Evolutionary conservation across 2,888 invertebrate genomes (phyloP), one percentile per base, ranked within the genome.

Genomic region (Melieria crassipennis): DNA sequence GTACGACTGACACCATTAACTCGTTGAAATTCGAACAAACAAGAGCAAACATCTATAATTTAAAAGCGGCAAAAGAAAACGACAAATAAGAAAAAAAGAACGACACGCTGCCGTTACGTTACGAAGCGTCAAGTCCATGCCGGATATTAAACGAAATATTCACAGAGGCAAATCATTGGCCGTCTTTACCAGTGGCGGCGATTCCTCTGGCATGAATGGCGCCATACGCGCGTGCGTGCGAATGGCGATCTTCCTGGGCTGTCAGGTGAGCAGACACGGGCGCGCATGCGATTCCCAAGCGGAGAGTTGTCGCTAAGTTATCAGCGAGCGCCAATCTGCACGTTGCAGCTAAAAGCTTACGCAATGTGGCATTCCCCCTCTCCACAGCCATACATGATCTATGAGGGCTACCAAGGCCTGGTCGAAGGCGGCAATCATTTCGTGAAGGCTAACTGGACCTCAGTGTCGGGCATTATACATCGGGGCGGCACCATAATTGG

Each of bases 401-500:
- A 92, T 72, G 97, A 97, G 88, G 97, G 96, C 70, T 94, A 94
- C 85, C 95, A 96, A 88, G 92, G 98, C 58, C 96, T 99, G 98
- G 97, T 99, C 4, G 98, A 99, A 87, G 99, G 99, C 48, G 98
- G 94, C 55, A 92, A 94, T 5, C 90, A 97, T 85, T 98, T 99
- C 80, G 92, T 92, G 73, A 97, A 98, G 88, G 99, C 99, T 2
- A 92, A 92, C 74, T 99, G 99, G 99, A 92, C 96, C 5, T 94
- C 96, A 16, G 99, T 99, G 0, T 99, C 98, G 72, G 95, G 96
- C 77, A 99, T 99, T 79, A 98, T 99, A 83, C 98, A 99, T 86
- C 93, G 93, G 88, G 99, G 99, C 83, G 99, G 99, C 75, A 99
- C 99, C 65, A 93, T 98, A 61, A 99, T 99, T 88, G 99, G 99